Base-by-base conservation (phyloP, 1,140 invertebrate species). In the Apocrypta bakeri region DNA sequence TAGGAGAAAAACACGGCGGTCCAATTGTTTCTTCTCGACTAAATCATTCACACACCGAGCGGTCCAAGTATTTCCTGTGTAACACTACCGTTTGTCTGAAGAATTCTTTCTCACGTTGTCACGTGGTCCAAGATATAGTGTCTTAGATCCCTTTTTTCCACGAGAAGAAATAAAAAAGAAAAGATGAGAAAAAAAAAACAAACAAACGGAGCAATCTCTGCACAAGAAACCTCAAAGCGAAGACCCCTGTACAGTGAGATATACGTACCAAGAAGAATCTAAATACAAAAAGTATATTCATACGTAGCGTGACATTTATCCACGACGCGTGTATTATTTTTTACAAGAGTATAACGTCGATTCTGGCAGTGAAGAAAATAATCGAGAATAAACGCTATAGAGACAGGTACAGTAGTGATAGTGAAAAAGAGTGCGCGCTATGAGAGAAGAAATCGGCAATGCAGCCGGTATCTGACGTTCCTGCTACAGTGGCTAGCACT, bases 51-150 rank as follows among this genome's bases (percentile, higher is more conserved):
- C 63, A 66, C 25, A 66, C 33, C 29, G 6, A 82, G 68, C 25
- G 81, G 74, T 79, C 63, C 77, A 79, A 83, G 75, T 21, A 77
- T 82, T 82, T 63, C 40, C 37, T 56, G n/a, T 48, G 31, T 42
- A 2, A 9, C 17, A 40, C n/a, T n/a, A 17, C 25, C 40, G 42
- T 56, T 29, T 72, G 11, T 79, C 25, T 37, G 48, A 25, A 42
- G n/a, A 61, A 21, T 72, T 71, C 56, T 74, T 74, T 48, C 56
- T 72, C 69, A 63, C 37, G 68, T 9, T 24, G 14, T 64, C 37
- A 14, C 31, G 87, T 74, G 88, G 87, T 88, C 87, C 87, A 86
- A 87, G 76, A 84, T 81, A 84, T 82, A 88, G 85, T 85, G 84
- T 84, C 85, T 85, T 87, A 87, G 81, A 73, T 72, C 64, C 69